Conservation (phyloP, 2,113 vertebrate genomes). For the Marmota monax region DNA sequence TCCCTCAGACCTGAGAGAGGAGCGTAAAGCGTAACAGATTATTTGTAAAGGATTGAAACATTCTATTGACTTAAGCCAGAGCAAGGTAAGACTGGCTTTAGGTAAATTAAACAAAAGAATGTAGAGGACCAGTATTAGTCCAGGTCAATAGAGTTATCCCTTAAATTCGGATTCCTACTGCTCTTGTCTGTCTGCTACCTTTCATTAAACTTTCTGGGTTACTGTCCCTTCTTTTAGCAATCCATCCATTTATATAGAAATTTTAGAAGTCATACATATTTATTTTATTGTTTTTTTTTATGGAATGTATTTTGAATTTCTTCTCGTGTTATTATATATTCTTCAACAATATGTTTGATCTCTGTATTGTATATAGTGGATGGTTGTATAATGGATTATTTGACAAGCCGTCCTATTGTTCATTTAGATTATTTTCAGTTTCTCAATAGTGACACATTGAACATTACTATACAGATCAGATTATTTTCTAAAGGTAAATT, state of each 20-base stretch:
- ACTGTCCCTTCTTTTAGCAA: neutral
- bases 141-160: too few species aligned
- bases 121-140: too few species aligned
- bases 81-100: too few species aligned
- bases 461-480: neutral
- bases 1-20: too few species aligned
- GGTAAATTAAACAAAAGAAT: too few species aligned
- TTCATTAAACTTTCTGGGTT: neutral
- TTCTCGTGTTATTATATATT: neutral
- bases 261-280: neutral
- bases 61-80: too few species aligned
- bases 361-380: neutral
- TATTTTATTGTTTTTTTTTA: neutral
- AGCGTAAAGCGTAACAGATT: too few species aligned
- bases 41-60: too few species aligned
- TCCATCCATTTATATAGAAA: neutral
- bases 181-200: too few species aligned
- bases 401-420: neutral
- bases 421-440: neutral
- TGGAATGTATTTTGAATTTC: neutral
- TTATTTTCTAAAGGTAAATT: slow-evolving; percentile 25
- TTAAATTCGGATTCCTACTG: too few species aligned
- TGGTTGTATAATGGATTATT: neutral
- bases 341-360: neutral
- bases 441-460: neutral